Conservation (phyloP, 2,797 vertebrate genomes). For the Ctenochaetus hawaiiensis region DNA sequence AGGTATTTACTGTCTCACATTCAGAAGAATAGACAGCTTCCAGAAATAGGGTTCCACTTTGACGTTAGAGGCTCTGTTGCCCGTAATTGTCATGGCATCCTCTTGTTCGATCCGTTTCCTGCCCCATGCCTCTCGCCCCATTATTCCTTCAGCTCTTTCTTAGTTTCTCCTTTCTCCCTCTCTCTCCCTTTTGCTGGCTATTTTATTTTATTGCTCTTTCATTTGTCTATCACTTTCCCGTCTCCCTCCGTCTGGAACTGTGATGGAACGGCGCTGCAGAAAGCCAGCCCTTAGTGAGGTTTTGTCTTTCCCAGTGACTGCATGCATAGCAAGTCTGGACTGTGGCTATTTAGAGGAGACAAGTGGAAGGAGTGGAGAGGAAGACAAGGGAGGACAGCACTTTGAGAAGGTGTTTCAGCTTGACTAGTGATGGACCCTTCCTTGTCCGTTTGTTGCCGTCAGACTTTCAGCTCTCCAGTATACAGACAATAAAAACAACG, state of each 20-base stretch:
- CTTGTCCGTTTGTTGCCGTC: constrained; percentile 54
- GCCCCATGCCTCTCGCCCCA: constrained; percentile 53
- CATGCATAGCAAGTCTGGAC: constrained; percentile 41
- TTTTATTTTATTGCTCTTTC: constrained; percentile 55
- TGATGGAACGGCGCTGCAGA: constrained; percentile 22
- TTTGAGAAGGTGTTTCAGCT: constrained; percentile 65
- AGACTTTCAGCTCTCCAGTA: constrained; percentile 35
- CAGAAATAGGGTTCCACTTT: constrained; percentile 72
- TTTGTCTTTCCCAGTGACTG: constrained; percentile 51
- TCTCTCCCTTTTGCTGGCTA: constrained; percentile 34
- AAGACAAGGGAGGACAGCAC: constrained; percentile 67
- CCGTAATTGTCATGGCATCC: constrained; percentile 78
- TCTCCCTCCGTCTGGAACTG: constrained; percentile 38
- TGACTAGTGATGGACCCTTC: constrained; percentile 57
- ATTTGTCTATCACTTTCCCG: constrained; percentile 16
- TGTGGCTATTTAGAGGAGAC: constrained; percentile 59
- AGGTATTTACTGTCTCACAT: constrained; percentile 85
- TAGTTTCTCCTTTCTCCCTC: constrained; percentile 15
- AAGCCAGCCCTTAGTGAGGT: constrained; percentile 28
- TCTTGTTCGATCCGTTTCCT: constrained; percentile 69
- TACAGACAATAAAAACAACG: constrained; percentile 33
- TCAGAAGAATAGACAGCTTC: constrained; percentile 73
- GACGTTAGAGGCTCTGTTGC: constrained; percentile 68
- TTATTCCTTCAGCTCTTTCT: constrained; percentile 53
- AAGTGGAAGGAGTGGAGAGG: constrained; percentile 49